Evolutionary conservation across 2,888 invertebrate genomes (phyloP).

Genomic region (Philereme vetulata): DNA sequence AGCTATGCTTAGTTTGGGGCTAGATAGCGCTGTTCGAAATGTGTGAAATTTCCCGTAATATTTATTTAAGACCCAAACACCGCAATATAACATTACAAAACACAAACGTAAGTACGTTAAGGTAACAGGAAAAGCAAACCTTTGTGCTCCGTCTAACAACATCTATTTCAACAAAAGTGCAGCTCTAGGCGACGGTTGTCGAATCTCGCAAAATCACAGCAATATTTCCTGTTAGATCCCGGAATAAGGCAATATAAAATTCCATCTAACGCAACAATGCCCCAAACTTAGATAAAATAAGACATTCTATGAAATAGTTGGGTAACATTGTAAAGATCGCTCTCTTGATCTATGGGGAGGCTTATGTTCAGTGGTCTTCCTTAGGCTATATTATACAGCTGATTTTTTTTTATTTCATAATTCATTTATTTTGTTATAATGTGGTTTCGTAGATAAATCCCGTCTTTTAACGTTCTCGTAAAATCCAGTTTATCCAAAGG

Average conservation of each 20-base stretch:
- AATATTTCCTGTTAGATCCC: slow-evolving; percentile 33
- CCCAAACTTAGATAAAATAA: slow-evolving; percentile 4
- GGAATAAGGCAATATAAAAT: slow-evolving; percentile 38
- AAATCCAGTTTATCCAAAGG: no score
- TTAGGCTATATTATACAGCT: no score
- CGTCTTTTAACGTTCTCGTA: no score
- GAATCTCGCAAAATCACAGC: slow-evolving; percentile 31
- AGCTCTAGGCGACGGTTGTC: slow-evolving; percentile 23
- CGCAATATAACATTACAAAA: neutral
- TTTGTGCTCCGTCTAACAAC: slow-evolving; percentile 2
- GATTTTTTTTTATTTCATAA: no score
- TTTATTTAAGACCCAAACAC: neutral
- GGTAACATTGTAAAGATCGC: no score
- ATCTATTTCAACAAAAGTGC: slow-evolving; percentile 13
- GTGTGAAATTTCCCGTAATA: no score
- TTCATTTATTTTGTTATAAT: no score
- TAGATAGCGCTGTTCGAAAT: no score
- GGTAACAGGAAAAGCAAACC: neutral
- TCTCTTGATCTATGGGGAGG: no score
- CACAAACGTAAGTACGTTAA: neutral
- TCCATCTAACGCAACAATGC: slow-evolving; percentile 39
- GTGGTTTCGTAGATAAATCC: no score
- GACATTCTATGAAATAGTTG: neutral
- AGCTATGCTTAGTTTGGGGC: no score
- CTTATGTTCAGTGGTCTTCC: no score